A percentile compares a stretch with the other conserved stretches of the same genome.
Evolutionary conservation across 2,113 vertebrate species (phyloP).

Genomic region (Serinus canaria): DNA sequence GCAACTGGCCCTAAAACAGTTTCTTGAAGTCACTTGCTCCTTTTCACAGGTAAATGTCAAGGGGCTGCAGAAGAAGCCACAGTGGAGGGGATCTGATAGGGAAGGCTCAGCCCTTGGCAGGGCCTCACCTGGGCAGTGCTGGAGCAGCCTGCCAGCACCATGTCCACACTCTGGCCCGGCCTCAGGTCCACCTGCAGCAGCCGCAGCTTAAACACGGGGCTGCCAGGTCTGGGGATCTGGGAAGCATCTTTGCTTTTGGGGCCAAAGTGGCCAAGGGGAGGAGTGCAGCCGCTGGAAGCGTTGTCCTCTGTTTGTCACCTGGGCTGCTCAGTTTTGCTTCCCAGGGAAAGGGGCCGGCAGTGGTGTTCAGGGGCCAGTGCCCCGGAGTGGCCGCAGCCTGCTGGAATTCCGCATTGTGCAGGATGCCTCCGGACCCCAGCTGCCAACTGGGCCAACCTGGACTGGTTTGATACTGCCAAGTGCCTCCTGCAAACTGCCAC

Average conservation of each 20-base stretch:
- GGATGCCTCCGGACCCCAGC: too few relatives aligned
- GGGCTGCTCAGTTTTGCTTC: too few relatives aligned
- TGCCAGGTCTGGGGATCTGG: too few relatives aligned
- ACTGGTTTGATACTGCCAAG: too few relatives aligned
- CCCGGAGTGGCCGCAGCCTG: too few relatives aligned
- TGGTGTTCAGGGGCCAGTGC: too few relatives aligned
- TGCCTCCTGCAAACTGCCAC: too few relatives aligned
- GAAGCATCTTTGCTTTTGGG: background rate
- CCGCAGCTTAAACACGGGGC: constrained; percentile 76
- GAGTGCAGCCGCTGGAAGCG: constrained; percentile 48
- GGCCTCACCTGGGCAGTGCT: constrained; percentile 75
- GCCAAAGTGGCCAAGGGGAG: too few relatives aligned
- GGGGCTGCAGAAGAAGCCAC: background rate
- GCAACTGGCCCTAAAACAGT: background rate
- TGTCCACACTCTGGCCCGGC: constrained; percentile 74
- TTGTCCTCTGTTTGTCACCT: constrained; percentile 80
- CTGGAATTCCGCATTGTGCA: too few relatives aligned
- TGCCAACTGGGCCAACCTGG: too few relatives aligned
- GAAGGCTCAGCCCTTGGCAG: background rate
- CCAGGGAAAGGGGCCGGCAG: too few relatives aligned
- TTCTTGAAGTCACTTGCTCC: background rate
- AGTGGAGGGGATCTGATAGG: background rate
- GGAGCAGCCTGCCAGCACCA: constrained; percentile 80
- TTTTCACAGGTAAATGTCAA: background rate
- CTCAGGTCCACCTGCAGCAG: constrained; percentile 76